phyloP scores from a whole-genome alignment of 2,888 invertebrate species.

The Pristionchus maxplancki region DNA sequence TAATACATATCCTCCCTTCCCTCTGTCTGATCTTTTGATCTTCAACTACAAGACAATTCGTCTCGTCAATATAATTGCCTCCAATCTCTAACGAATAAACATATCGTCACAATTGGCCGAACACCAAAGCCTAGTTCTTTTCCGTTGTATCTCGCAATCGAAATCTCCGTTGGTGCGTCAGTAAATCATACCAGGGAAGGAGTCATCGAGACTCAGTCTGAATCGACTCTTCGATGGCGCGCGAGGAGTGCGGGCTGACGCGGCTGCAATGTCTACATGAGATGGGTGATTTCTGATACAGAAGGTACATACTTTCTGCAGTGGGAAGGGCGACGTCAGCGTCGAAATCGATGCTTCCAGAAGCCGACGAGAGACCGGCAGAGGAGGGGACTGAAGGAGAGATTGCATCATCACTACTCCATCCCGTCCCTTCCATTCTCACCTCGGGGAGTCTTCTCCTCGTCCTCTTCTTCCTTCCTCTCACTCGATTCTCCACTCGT shows the following conservation, averaged over 20 bases:
- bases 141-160: too few species aligned
- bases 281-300: neutral
- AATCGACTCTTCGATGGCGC: neutral
- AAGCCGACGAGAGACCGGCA: conserved; percentile 34
- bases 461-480: conserved; percentile 7
- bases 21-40: too few species aligned
- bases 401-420: neutral
- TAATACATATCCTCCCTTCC: too few species aligned
- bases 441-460: conserved; percentile 30
- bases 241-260: conserved; percentile 29
- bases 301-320: neutral
- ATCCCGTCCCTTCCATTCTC: neutral
- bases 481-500: conserved; percentile 32
- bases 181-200: conserved; percentile 14
- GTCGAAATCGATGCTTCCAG: conserved; percentile 47
- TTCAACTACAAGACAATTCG: too few species aligned
- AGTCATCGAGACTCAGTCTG: conserved; percentile 49
- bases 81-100: too few species aligned
- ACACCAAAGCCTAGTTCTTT: too few species aligned
- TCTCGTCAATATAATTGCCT: too few species aligned
- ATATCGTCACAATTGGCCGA: too few species aligned
- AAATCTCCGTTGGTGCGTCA: too few species aligned
- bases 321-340: neutral
- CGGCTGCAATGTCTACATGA: neutral
- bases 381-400: conserved; percentile 7